phyloP scores from a whole-genome alignment of 2,797 vertebrate species.

The Chromis chromis region DNA sequence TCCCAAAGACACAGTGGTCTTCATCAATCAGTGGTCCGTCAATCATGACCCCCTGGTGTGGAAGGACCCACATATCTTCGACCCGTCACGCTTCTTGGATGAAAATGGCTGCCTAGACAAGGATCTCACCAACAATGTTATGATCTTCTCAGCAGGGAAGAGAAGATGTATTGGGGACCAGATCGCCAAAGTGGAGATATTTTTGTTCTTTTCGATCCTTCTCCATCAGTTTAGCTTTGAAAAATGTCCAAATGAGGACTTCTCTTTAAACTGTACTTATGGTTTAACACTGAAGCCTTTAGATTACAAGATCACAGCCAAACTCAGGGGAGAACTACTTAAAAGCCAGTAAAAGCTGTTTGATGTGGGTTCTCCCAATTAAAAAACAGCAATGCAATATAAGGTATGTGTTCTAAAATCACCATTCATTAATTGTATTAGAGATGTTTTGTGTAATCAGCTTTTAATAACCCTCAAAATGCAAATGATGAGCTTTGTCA shows the following conservation, averaged over 20 bases:
- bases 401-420: constrained; percentile 51
- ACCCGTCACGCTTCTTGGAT: constrained; percentile 84
- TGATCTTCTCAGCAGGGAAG: constrained; percentile 88
- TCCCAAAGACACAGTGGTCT: constrained; percentile 86
- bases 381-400: constrained; percentile 6
- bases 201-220: constrained; percentile 85
- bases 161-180: constrained; percentile 87
- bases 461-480: constrained; percentile 1
- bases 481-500: constrained; percentile 17
- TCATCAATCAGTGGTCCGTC: constrained; percentile 90
- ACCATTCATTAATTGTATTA: constrained; percentile 17
- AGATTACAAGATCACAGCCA: constrained; percentile 81
- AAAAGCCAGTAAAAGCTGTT: constrained; percentile 32
- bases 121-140: constrained; percentile 78
- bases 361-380: not conserved
- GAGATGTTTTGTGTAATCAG: not conserved
- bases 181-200: constrained; percentile 86
- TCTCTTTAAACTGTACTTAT: constrained; percentile 81
- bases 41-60: constrained; percentile 86
- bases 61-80: constrained; percentile 84
- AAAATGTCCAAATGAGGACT: constrained; percentile 72
- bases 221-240: constrained; percentile 86
- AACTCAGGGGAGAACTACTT: constrained; percentile 60
- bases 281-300: constrained; percentile 85
- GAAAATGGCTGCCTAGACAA: constrained; percentile 75